phyloP scores from a whole-genome alignment of 1,140 invertebrate species.

The Dryas iulia region DNA sequence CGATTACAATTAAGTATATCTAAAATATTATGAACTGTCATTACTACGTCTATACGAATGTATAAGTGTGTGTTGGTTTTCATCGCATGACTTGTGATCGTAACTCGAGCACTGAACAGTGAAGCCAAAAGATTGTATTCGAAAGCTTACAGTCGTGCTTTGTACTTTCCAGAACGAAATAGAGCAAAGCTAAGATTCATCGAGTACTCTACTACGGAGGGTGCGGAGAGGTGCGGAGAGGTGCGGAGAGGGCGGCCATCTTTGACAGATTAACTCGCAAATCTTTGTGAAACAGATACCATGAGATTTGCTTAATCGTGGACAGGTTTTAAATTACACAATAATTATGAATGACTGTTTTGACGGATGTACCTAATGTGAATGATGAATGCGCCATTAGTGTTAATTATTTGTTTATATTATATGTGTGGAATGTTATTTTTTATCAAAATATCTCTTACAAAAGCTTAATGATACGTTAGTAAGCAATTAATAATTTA shows the following conservation, averaged over 20 bases:
- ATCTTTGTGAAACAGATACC: background rate
- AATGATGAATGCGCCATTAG: no score
- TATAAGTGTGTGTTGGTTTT: background rate
- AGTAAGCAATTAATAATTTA: background rate
- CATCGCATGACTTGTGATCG: background rate
- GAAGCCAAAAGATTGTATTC: background rate
- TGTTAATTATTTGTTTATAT: background rate
- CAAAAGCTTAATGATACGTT: no score
- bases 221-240: background rate
- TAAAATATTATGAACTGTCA: background rate
- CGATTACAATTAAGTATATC: background rate
- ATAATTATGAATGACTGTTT: background rate
- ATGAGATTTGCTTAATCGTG: background rate
- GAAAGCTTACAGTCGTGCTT: constrained; percentile 9
- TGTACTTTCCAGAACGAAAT: constrained; percentile 4
- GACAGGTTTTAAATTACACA: background rate
- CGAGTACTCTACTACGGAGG: constrained; percentile 2
- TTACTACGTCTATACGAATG: background rate
- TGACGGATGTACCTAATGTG: no score
- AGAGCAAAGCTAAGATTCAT: constrained; percentile 14
- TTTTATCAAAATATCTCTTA: no score
- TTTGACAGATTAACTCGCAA: constrained; percentile 13
- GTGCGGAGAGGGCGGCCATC: constrained; percentile 1
- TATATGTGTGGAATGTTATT: no score
- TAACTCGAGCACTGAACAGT: background rate